These are phyloP conservation scores for Phenganax marumi DNA, from an alignment of 92 coral and sea anemone genomes.

Conservation along the genomic window DNA sequence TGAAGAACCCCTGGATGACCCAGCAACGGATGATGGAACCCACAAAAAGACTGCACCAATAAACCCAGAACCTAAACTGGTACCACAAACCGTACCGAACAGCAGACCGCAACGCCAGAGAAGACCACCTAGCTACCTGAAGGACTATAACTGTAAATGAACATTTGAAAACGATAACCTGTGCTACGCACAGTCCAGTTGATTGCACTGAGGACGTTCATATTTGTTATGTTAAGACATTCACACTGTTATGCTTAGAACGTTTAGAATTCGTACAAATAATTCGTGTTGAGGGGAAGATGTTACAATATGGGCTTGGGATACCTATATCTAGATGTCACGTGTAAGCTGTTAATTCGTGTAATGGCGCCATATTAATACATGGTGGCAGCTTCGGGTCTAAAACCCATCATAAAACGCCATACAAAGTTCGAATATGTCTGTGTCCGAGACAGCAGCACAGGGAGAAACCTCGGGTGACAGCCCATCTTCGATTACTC, in stretches of 20 bases:
- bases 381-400: too few relatives aligned
- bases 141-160: constrained; percentile 9
- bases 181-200: not conserved
- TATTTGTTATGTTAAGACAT: not conserved
- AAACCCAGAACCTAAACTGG: not conserved
- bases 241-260: too few relatives aligned
- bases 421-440: not conserved
- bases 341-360: not conserved
- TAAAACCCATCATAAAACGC: not conserved
- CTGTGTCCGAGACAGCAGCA: constrained; percentile 12
- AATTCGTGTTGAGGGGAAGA: not conserved
- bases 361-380: not conserved
- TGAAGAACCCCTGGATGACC: too few relatives aligned
- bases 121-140: constrained; percentile 17
- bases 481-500: not conserved
- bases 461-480: not conserved
- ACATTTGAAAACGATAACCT: not conserved
- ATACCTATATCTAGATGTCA: too few relatives aligned
- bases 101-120: constrained; percentile 16
- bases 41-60: not conserved
- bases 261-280: not conserved
- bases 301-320: not conserved
- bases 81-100: constrained; percentile 2
- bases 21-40: constrained; percentile 2
- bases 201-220: not conserved